Conservation (phyloP, 2,113 vertebrate species). For the Gymnobelideus leadbeateri region DNA sequence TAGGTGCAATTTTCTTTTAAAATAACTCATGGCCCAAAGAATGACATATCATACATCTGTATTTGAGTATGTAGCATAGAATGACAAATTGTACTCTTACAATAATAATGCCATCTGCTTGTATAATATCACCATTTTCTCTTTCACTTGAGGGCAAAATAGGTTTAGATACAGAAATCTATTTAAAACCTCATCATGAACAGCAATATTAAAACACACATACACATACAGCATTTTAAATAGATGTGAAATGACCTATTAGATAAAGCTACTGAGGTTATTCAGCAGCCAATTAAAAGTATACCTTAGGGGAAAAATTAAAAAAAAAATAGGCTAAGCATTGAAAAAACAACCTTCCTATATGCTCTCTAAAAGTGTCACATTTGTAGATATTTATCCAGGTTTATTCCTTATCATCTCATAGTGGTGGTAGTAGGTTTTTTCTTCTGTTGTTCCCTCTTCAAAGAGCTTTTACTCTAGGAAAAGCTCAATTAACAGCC, state of each 20-base stretch:
- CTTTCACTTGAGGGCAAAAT: not conserved
- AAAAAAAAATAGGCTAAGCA: not conserved
- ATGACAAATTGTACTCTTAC: not conserved
- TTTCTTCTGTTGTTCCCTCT: conserved; percentile 34
- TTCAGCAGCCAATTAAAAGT: not conserved
- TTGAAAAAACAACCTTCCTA: not conserved
- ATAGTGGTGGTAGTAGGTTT: not conserved
- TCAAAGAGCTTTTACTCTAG: not conserved
- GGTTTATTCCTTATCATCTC: fast-evolving
- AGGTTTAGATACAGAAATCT: not conserved
- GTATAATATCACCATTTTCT: not conserved
- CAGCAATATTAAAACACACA: not conserved
- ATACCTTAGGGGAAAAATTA: not conserved
- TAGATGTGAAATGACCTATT: not conserved
- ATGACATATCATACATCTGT: not conserved
- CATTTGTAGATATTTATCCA: not conserved
- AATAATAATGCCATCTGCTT: not conserved
- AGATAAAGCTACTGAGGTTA: not conserved
- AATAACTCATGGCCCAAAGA: not conserved
- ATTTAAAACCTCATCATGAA: not conserved
- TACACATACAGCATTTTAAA: not conserved
- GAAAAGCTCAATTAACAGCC: not conserved
- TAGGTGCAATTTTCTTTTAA: not conserved
- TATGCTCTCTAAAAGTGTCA: not conserved
- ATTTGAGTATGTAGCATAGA: not conserved